These are phyloP conservation scores for Rhinolophus sinicus DNA, from an alignment of 2,113 vertebrate species.

Conservation along the genomic window DNA sequence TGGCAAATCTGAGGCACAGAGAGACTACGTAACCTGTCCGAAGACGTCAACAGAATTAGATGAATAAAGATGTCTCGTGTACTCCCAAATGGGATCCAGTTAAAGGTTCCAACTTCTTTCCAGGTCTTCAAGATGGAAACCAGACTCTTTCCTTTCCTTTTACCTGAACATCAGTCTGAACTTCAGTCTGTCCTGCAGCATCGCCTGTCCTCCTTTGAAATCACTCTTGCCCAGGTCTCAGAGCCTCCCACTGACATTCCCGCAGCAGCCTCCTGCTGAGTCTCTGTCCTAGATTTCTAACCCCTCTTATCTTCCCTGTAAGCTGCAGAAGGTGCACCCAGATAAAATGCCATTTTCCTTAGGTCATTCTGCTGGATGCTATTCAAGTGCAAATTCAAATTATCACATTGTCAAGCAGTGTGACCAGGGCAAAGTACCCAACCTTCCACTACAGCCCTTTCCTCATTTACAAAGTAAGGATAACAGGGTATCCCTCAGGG, in stretches of 20 bases:
- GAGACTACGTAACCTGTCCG: neutral
- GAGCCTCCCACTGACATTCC: neutral
- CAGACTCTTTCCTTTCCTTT: neutral
- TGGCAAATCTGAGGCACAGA: neutral
- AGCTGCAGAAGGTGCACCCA: neutral
- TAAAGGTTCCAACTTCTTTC: neutral
- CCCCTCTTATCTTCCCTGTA: neutral
- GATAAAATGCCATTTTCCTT: neutral
- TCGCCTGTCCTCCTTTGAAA: accelerated
- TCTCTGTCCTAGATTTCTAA: neutral
- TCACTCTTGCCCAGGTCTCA: neutral
- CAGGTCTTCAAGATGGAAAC: neutral
- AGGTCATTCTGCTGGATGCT: neutral
- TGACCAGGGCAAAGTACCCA: neutral
- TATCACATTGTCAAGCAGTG: neutral
- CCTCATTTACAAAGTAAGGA: accelerated
- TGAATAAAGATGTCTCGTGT: neutral
- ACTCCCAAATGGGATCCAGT: neutral
- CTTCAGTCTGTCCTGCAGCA: neutral
- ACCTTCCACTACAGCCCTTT: accelerated
- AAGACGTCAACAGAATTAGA: neutral
- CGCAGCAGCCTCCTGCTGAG: neutral
- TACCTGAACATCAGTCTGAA: neutral
- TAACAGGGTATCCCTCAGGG: accelerated
- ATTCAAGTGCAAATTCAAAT: neutral